Conservation (phyloP, 1,140 invertebrate species). For the Penaeus indicus region DNA sequence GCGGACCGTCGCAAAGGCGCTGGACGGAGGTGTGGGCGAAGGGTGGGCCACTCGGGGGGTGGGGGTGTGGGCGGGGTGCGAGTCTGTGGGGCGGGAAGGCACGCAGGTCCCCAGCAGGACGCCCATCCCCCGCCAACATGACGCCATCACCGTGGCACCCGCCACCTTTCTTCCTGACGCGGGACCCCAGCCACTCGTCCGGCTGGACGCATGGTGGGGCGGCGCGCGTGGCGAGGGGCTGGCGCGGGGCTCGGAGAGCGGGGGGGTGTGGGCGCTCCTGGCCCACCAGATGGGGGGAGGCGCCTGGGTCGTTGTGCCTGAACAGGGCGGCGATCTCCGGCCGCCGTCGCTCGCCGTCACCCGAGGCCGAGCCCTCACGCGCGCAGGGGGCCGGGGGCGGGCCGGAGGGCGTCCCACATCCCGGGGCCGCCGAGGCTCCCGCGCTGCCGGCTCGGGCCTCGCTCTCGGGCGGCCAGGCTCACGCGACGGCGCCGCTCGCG, state of each 20-base stretch:
- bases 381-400: not conserved
- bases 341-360: not conserved
- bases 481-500: no score
- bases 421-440: no score
- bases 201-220: conserved; percentile 24
- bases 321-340: not conserved
- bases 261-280: conserved; percentile 47
- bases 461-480: no score
- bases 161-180: conserved; percentile 41
- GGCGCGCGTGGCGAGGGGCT: not conserved
- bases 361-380: not conserved
- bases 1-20: not conserved
- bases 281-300: conserved; percentile 24
- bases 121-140: conserved; percentile 60
- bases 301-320: conserved; percentile 3
- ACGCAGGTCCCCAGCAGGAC: conserved; percentile 58
- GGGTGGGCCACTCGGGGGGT: not conserved
- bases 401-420: not conserved
- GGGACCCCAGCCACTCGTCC: conserved; percentile 6
- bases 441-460: no score
- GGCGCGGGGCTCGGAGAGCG: conserved; percentile 1
- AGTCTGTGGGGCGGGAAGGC: conserved; percentile 51
- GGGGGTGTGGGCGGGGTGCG: conserved; percentile 20
- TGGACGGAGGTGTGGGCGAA: not conserved
- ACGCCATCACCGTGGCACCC: conserved; percentile 58